Base-by-base conservation (phyloP, 2,888 invertebrate genomes). In the Eulithis prunata region DNA sequence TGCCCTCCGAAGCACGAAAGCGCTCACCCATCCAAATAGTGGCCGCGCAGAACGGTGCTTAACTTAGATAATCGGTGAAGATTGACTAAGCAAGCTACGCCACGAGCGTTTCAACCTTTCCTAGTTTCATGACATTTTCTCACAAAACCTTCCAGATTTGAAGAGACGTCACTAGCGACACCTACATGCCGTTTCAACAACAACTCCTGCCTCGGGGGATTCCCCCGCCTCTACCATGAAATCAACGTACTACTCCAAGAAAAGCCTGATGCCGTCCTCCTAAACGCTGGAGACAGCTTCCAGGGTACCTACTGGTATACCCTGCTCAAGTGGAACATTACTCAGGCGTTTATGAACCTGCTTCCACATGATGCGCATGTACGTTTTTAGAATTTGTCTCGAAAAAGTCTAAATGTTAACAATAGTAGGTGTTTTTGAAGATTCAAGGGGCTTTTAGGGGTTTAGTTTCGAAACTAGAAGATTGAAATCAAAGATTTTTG, bases 271-370 rank as follows among this genome's bases (percentile, higher is more conserved):
- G 93, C 96, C 0, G 84, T 98, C 12, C 94, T 97, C 46, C 84
- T 98, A 64, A 97, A 97, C 80, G 97, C 96, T 0, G 98, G 97
- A 0, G 97, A 98, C 85, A 96, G 96, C 81, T 98, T 95, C 83
- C 97, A 97, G 82, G 97, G 97, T 0, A 97, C 97, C 0, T 91
- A 97, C 13, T 97, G 97, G 96, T 97, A 97, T 78, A 95, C 95
- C 36, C 78, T 96, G n/a, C 94, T 95, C 14, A 94, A 95, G 75
- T 96, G 96, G 96, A 95, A 95, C 73, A 95, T 96, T 0, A 96
- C 96, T 0, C 95, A 96, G 64, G 82, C 95, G 76, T 96, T 97
- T 75, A 94, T 97, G 87, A 97, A 97, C 79, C 85, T 95, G 74
- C 82, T 97, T 59, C 95, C 95, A 0, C 96, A 96, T 76, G 97